Evolutionary conservation across 2,113 vertebrate genomes (phyloP).

Genomic region (Hemiprocne comata): DNA sequence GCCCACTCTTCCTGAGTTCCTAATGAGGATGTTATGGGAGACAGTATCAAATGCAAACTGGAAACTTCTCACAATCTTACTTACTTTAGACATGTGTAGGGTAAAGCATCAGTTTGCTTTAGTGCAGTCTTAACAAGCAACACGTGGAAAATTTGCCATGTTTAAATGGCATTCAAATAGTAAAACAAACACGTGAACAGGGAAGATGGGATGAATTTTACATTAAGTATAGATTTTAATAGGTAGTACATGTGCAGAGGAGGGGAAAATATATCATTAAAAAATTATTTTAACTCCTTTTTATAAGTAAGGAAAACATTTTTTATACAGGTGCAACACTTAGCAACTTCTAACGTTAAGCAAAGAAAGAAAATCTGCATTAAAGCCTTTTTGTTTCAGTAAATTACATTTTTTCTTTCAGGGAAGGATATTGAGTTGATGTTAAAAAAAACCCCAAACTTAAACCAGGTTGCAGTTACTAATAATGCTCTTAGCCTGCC

Average conservation of each 20-base stretch:
- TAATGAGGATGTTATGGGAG: too few species aligned
- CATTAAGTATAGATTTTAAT: not conserved
- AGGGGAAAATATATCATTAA: not conserved
- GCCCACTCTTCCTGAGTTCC: too few species aligned
- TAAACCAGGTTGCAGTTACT: not conserved
- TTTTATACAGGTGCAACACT: not conserved
- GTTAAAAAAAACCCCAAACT: not conserved
- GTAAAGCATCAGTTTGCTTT: not conserved
- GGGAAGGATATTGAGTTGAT: not conserved
- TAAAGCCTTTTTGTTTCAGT: not conserved
- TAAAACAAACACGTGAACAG: not conserved
- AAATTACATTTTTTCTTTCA: not conserved
- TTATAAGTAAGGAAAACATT: not conserved
- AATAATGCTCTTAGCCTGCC: not conserved
- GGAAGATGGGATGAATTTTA: not conserved
- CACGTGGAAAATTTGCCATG: not conserved
- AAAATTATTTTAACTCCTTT: not conserved
- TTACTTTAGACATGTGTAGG: not conserved
- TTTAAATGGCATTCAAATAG: not conserved
- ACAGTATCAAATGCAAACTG: too few species aligned
- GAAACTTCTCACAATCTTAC: not conserved
- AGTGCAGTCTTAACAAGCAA: not conserved
- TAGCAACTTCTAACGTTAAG: not conserved
- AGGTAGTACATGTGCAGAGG: not conserved
- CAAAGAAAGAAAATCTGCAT: not conserved